A percentile compares a stretch with the other conserved stretches of the same genome.
phyloP scores from a whole-genome alignment of 2,888 invertebrate species.

The Eilema sororculum region DNA sequence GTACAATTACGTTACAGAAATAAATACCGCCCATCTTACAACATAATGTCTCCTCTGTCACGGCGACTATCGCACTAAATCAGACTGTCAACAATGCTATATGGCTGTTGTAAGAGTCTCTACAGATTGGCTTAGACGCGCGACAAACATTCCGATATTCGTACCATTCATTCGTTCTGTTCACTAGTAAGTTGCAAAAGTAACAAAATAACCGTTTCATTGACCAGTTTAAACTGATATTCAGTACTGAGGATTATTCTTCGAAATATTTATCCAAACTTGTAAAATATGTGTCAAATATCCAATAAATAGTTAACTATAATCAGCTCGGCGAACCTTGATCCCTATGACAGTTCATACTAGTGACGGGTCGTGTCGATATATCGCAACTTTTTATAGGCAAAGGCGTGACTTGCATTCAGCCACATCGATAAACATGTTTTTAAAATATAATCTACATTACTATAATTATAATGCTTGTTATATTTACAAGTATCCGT shows the following conservation, averaged over 20 bases:
- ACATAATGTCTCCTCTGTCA: conserved; percentile 27
- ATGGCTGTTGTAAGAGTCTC: conserved; percentile 24
- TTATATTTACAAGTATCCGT: too few species aligned
- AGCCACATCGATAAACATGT: too few species aligned
- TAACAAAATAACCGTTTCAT: too few species aligned
- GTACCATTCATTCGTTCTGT: not conserved
- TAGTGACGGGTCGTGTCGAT: too few species aligned
- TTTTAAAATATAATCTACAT: too few species aligned
- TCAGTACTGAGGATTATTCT: not conserved
- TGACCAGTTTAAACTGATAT: not conserved
- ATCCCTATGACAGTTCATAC: too few species aligned
- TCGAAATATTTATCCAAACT: too few species aligned
- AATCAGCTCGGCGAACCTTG: too few species aligned
- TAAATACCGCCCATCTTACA: conserved; percentile 32
- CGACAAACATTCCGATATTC: conserved; percentile 1
- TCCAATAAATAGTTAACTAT: not conserved
- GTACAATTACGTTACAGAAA: conserved; percentile 20
- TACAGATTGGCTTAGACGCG: conserved; percentile 15
- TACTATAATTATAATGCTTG: too few species aligned
- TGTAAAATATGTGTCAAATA: not conserved
- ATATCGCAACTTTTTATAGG: too few species aligned
- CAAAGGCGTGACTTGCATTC: too few species aligned
- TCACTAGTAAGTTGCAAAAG: not conserved
- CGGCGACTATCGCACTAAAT: conserved; percentile 38
- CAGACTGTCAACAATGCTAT: conserved; percentile 36